Evolutionary conservation across 1,140 invertebrate genomes (phyloP).

Genomic region (Rhopalosiphum padi): DNA sequence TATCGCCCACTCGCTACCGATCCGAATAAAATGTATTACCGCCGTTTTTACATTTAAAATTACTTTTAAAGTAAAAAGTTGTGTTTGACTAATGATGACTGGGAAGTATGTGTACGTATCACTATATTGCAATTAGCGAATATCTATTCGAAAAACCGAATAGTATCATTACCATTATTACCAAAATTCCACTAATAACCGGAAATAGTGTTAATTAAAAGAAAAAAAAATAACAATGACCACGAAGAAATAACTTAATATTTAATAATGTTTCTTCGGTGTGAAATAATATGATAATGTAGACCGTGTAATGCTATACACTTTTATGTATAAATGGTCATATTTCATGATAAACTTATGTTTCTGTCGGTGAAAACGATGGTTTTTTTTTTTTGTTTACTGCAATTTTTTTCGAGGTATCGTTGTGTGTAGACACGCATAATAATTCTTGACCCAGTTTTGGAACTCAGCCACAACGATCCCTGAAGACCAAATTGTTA

Average conservation of each 20-base stretch:
- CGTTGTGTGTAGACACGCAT: neutral
- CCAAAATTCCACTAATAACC: neutral
- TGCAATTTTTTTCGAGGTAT: neutral
- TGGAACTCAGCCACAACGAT: conserved; percentile 14
- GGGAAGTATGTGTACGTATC: neutral
- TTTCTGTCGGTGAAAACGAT: neutral
- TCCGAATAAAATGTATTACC: too few species aligned
- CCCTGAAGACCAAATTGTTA: neutral
- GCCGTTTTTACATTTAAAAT: neutral
- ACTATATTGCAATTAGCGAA: neutral
- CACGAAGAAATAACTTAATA: neutral
- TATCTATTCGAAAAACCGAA: neutral
- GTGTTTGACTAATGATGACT: too few species aligned
- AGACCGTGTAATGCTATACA: neutral
- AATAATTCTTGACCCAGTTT: conserved; percentile 25
- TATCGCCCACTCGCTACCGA: too few species aligned
- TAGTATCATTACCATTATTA: neutral
- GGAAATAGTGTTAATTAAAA: neutral
- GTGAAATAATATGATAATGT: neutral
- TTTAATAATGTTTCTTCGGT: neutral
- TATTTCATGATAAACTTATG: conserved; percentile 15
- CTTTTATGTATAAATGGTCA: conserved; percentile 7
- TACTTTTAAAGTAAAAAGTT: neutral
- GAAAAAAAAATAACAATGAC: neutral
- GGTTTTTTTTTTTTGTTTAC: conserved; percentile 16